A percentile compares a stretch with the other conserved stretches of the same genome.
phyloP scores from a whole-genome alignment of 2,888 invertebrate genomes.

The Amphipyra berbera region DNA sequence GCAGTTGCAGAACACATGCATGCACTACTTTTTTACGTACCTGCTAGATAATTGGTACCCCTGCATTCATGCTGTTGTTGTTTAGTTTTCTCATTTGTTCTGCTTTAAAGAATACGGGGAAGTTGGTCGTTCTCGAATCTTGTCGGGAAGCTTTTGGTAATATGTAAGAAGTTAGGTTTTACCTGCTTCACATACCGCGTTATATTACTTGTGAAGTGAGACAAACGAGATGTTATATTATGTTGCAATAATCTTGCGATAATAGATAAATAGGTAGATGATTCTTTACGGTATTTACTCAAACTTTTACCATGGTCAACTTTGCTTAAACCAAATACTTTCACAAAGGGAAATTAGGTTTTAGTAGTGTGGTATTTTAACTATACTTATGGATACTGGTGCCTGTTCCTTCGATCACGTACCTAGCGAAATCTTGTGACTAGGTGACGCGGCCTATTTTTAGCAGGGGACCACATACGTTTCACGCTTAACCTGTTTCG shows the following conservation, averaged over 20 bases:
- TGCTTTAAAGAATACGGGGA: slow-evolving; percentile 13
- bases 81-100: slow-evolving; percentile 31
- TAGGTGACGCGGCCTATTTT: neutral
- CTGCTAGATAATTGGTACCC: slow-evolving; percentile 32
- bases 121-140: slow-evolving; percentile 10
- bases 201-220: slow-evolving; percentile 1
- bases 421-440: neutral
- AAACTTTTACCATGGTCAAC: neutral
- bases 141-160: slow-evolving; percentile 9
- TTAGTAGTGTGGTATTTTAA: no score
- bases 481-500: neutral
- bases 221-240: neutral
- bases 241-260: neutral
- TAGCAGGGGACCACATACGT: neutral
- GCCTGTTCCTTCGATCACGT: no score
- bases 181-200: neutral
- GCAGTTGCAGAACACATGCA: slow-evolving; percentile 40
- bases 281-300: neutral
- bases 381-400: no score
- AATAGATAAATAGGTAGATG: no score
- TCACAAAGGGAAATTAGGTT: neutral
- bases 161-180: slow-evolving; percentile 11
- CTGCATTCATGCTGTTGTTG: slow-evolving; percentile 26
- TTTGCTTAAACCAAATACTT: neutral
- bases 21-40: slow-evolving; percentile 25